phyloP scores from a whole-genome alignment of 2,888 invertebrate genomes.

The Tridacna crocea region DNA sequence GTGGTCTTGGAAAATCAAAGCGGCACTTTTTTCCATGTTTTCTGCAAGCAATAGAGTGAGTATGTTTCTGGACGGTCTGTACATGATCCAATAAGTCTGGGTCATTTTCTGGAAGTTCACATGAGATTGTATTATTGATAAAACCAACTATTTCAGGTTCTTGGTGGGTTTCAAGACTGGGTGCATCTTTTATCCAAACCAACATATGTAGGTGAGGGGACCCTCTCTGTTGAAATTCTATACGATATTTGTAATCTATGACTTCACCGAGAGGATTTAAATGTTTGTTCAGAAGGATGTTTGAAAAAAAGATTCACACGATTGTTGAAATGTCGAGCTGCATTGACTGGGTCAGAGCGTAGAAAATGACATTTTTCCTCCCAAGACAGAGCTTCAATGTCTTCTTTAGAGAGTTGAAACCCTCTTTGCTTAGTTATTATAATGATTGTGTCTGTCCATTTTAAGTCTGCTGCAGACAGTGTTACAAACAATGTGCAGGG shows the following conservation, averaged over 20 bases:
- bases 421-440: conserved; percentile 58
- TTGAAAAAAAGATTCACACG: conserved; percentile 54
- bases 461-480: conserved; percentile 67
- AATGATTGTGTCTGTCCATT: conserved; percentile 66
- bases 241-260: conserved; percentile 60
- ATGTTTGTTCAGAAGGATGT: conserved; percentile 42
- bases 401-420: conserved; percentile 30
- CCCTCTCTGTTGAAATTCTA: conserved; percentile 64
- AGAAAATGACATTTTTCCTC: conserved; percentile 56
- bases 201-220: conserved; percentile 67
- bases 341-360: conserved; percentile 66
- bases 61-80: conserved; percentile 50
- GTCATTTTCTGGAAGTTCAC: conserved; percentile 45
- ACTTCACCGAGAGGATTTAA: conserved; percentile 62
- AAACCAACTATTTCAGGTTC: conserved; percentile 47
- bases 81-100: conserved; percentile 33
- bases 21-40: conserved; percentile 50
- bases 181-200: conserved; percentile 61
- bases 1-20: conserved; percentile 49
- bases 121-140: conserved; percentile 48
- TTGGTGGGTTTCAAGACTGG: conserved; percentile 42
- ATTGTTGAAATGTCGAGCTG: conserved; percentile 66
- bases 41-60: conserved; percentile 51
- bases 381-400: conserved; percentile 46
- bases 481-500: conserved; percentile 64